phyloP scores from a whole-genome alignment of 2,888 invertebrate species.

The Neuroscelio doddi region DNA sequence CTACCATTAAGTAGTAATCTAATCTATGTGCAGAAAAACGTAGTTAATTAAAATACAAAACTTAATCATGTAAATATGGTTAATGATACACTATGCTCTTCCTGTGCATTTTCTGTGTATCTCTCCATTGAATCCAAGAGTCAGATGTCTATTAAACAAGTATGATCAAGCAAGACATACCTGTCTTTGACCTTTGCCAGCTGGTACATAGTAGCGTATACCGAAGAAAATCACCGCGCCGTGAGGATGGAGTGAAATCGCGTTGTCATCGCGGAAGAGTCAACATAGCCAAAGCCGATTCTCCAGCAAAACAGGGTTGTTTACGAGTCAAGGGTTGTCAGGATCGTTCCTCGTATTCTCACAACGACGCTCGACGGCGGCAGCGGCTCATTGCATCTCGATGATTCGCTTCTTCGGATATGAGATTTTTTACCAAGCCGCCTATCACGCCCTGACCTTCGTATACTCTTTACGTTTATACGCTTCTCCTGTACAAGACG shows the following conservation, averaged over 20 bases:
- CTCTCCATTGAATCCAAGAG: conserved; percentile 11
- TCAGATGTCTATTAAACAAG: conserved; percentile 20
- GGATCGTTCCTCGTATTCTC: conserved; percentile 46
- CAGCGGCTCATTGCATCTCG: conserved; percentile 27
- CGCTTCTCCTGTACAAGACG: conserved; percentile 51
- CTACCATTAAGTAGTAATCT: background rate
- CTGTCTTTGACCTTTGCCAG: conserved; percentile 43
- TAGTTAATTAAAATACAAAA: conserved; percentile 3
- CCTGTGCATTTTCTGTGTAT: background rate
- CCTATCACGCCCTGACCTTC: conserved; percentile 45
- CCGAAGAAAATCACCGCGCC: conserved; percentile 12
- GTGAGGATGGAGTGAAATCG: conserved; percentile 49
- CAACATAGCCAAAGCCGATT: conserved; percentile 45
- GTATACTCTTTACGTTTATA: conserved; percentile 58
- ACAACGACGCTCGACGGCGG: conserved; percentile 37
- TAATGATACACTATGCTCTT: background rate
- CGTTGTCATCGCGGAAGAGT: conserved; percentile 48
- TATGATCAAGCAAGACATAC: conserved; percentile 40
- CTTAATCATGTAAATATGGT: conserved; percentile 4
- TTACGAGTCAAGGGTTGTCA: conserved; percentile 51
- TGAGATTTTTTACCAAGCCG: conserved; percentile 27
- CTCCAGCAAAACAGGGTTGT: conserved; percentile 46
- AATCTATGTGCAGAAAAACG: background rate
- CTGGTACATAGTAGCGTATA: conserved; percentile 41
- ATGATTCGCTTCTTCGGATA: conserved; percentile 27